Conservation (phyloP, 2,888 invertebrate species). For the Tethea ocularis region DNA sequence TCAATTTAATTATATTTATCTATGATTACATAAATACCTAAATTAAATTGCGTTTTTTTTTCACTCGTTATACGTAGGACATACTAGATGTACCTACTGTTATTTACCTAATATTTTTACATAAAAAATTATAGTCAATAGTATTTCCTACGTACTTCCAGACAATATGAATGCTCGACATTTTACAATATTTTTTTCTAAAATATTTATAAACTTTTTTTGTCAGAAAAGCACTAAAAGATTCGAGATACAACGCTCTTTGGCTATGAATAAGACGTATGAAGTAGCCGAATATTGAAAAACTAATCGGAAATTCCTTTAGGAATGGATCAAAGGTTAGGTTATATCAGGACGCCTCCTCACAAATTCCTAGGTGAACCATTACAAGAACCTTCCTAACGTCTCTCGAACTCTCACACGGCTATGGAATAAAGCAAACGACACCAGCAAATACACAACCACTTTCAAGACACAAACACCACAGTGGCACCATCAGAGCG, state of each 20-base stretch:
- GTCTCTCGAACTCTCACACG: neutral
- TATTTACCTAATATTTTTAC: neutral
- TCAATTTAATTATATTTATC: neutral
- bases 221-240: constrained; percentile 65
- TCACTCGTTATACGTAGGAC: constrained; percentile 9
- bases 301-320: too few species aligned
- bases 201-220: constrained; percentile 1
- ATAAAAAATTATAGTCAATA: neutral
- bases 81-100: constrained; percentile 6
- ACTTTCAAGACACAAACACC: neutral
- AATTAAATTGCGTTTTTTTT: neutral
- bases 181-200: neutral
- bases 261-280: neutral
- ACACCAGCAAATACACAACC: neutral
- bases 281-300: too few species aligned
- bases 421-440: neutral
- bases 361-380: too few species aligned
- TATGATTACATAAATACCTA: neutral
- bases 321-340: too few species aligned
- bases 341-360: too few species aligned
- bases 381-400: too few species aligned
- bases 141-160: neutral
- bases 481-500: neutral
- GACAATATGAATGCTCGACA: neutral
- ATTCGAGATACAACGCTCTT: constrained; percentile 38